Percentiles rank a stretch among this genome's conserved stretches.
These are phyloP conservation scores for Lepidocyrtinus sp. DNA, from an alignment of 2,888 invertebrate species.

Conservation along the genomic window DNA sequence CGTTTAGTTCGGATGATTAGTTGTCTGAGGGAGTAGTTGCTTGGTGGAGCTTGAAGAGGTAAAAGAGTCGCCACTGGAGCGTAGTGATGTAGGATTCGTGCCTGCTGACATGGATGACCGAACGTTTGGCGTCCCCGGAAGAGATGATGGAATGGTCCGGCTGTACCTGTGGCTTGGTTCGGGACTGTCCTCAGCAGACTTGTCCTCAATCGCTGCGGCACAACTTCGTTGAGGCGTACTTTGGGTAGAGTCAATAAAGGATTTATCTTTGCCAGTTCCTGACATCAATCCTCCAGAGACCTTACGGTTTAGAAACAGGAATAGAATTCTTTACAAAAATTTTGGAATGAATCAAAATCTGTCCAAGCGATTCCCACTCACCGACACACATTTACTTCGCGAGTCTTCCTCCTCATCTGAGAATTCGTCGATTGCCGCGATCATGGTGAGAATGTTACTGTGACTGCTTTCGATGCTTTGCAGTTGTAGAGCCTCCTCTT, in stretches of 20 bases:
- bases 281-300: constrained; percentile 49
- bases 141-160: constrained; percentile 60
- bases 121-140: constrained; percentile 67
- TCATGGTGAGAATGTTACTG: constrained; percentile 64
- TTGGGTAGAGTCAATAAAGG: constrained; percentile 66
- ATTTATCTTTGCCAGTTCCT: constrained; percentile 49
- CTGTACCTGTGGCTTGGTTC: constrained; percentile 53
- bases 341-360: constrained; percentile 37
- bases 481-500: constrained; percentile 61
- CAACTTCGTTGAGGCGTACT: constrained; percentile 65
- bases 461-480: constrained; percentile 65
- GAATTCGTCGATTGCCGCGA: constrained; percentile 69
- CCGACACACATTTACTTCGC: constrained; percentile 28
- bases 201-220: constrained; percentile 31
- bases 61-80: constrained; percentile 87
- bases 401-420: constrained; percentile 68
- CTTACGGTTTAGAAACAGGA: constrained; percentile 29
- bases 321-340: constrained; percentile 52
- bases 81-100: constrained; percentile 71
- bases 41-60: constrained; percentile 86
- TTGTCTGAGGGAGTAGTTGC: constrained; percentile 77
- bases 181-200: constrained; percentile 56
- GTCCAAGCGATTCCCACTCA: constrained; percentile 35
- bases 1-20: constrained; percentile 47
- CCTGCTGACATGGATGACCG: constrained; percentile 62